Evolutionary conservation across 2,797 vertebrate species (phyloP).

Genomic region (Argyrosomus regius): DNA sequence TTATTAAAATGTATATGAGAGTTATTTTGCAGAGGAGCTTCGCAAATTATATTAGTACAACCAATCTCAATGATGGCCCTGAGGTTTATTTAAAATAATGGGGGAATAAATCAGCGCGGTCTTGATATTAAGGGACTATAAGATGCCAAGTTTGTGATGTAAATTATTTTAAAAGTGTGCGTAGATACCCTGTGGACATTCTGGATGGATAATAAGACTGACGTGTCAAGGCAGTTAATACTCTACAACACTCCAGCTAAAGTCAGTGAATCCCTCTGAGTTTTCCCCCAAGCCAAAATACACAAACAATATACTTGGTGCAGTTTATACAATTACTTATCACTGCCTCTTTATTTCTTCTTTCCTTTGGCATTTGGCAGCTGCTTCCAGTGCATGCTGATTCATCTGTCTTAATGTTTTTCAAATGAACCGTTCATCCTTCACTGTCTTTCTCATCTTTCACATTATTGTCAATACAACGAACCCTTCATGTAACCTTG

Average conservation of each 20-base stretch:
- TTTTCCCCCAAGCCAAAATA: background rate
- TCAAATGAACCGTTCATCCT: background rate
- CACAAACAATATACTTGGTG: background rate
- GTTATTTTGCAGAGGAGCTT: background rate
- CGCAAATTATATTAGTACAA: background rate
- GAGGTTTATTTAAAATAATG: constrained; percentile 17
- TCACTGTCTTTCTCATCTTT: background rate
- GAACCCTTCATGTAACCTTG: background rate
- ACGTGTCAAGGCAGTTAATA: background rate
- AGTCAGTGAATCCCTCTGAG: background rate
- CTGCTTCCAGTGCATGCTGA: background rate
- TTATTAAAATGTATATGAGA: constrained; percentile 10
- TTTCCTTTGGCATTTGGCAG: constrained; percentile 1
- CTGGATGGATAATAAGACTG: background rate
- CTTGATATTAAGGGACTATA: background rate
- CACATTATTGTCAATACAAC: background rate
- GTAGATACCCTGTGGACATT: background rate
- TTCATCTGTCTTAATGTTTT: constrained; percentile 6
- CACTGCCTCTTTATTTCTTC: background rate
- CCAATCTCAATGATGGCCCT: background rate
- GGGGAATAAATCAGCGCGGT: background rate
- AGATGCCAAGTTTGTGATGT: constrained; percentile 6
- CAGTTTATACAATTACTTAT: background rate
- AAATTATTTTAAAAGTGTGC: background rate
- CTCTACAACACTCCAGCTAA: background rate